Base-by-base conservation (phyloP, 2,888 invertebrate genomes). In the Zelleria hepariella region DNA sequence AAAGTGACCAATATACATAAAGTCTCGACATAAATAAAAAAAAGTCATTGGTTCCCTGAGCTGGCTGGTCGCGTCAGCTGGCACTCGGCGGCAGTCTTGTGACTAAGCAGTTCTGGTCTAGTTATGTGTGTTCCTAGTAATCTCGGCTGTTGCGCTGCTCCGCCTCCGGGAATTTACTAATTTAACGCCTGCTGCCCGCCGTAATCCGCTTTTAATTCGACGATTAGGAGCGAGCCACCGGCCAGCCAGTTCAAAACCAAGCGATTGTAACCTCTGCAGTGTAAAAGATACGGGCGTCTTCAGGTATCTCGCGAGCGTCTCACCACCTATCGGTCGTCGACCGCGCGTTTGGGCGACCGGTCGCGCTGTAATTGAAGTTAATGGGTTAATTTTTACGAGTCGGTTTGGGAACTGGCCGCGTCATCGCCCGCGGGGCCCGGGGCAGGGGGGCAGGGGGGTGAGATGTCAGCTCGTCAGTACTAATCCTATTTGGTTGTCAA, bases 341-440 rank as follows among this genome's bases (percentile, higher is more conserved):
- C 55, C 55, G 27, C 24, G 58, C 58, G 62, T 61, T 61, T 62
- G 60, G 58, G 63, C 60, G 59, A 61, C 49, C 58, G 51, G 51
- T 54, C 53, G 51, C 57, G 51, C 56, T 60, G 66, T 76, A 79
- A 82, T 81, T 80, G 75, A 73, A 77, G 80, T 80, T 82, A 82
- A 82, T 80, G 74, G 79, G 77, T 78, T 80, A 82, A 82, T 82
- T 78, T 72, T 77, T 71, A 77, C 68, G 72, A 74, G 71, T 57
- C 24, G 21, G 10, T 20, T 18, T 32, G 58, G 25, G 20, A 24
- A 57, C 59, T 53, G 57, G 42, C 24, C 57, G 59, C 54, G 49
- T 60, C 53, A 49, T 52, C 55, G 47, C 15, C 49, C 53, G 55
- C 2, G 49, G 8, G 53, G 47, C 24, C 27, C 20, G 53, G 32